Base-by-base conservation (phyloP, 2,797 vertebrate species). In the Lutjanus argentimaculatus region DNA sequence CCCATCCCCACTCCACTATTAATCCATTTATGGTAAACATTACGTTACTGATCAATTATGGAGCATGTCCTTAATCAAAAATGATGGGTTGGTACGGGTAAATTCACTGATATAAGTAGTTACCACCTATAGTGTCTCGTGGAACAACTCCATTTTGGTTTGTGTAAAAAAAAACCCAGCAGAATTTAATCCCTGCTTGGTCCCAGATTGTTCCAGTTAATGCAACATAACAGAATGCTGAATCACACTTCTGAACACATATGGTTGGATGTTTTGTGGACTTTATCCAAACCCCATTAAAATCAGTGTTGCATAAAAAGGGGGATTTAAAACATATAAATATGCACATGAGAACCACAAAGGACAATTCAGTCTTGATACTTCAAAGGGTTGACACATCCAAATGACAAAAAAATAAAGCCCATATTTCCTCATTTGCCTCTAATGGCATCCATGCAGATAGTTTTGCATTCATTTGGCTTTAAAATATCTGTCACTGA, bases 11-110 rank as follows among this genome's bases (percentile, higher is more conserved):
- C 66, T 49, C 46, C 48, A 55, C 52, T 80, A 80, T 88, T 75
- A 85, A 78, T 79, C 65, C 57, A 62, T 87, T 90, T 70, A 84
- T 53, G 55, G 74, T 63, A 46, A 72, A 82, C 67, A 87, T 82
- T 80, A 82, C 57, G 80, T 76, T 84, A 86, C 63, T 77, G 79
- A 67, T 79, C 71, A 80, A 74, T 82, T 77, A 78, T 5, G 63
- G 58, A 40, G 30, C 21, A 51, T 62, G n/a, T 17, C 63, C 43
- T 70, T 56, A 43, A 86, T 90, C 71, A 77, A 58, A 80, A 74
- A 43, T 17, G 8, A 79, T 59, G 40, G 6, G 1, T 42, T 42
- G 11, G 1, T 51, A 14, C 51, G 25, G 17, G 0, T 74, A 12
- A 74, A 71, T 56, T 55, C 43, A 13, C 43, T 13, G 15, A 64